These are phyloP conservation scores for Eupeodes latifasciatus DNA, from an alignment of 2,888 invertebrate genomes.

Conservation along the genomic window DNA sequence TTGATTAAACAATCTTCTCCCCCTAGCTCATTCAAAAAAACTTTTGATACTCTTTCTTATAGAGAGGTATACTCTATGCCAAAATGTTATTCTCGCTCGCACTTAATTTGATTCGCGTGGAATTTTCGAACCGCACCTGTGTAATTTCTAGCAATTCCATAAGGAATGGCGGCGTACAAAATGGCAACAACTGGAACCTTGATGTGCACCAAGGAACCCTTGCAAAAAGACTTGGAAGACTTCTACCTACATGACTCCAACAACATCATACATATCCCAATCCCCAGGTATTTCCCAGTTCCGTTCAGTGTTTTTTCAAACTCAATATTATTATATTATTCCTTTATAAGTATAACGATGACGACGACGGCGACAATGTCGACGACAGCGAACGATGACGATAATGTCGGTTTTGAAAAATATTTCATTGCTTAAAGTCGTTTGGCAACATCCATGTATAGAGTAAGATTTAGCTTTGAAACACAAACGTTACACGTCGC, in stretches of 20 bases:
- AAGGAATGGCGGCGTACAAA: constrained; percentile 62
- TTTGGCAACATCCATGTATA: constrained; percentile 41
- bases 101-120: constrained; percentile 71
- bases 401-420: constrained; percentile 68
- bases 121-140: constrained; percentile 67
- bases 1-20: constrained; percentile 72
- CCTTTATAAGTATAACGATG: constrained; percentile 29
- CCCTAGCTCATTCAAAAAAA: not conserved
- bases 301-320: constrained; percentile 11
- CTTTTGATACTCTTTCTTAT: not conserved
- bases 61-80: constrained; percentile 4
- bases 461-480: constrained; percentile 20
- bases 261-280: constrained; percentile 50
- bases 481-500: constrained; percentile 45
- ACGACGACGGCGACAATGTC: constrained; percentile 24
- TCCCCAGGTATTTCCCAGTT: constrained; percentile 50
- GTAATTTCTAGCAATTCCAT: constrained; percentile 70
- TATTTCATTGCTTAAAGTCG: constrained; percentile 70
- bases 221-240: not conserved
- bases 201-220: constrained; percentile 9
- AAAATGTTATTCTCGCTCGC: constrained; percentile 64
- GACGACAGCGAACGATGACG: constrained; percentile 45
- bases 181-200: constrained; percentile 64
- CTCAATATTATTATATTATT: constrained; percentile 24
- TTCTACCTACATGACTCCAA: constrained; percentile 25